A percentile compares a stretch with the other conserved stretches of the same genome.
phyloP scores from a whole-genome alignment of 2,797 vertebrate genomes.

The Euthynnus affinis region DNA sequence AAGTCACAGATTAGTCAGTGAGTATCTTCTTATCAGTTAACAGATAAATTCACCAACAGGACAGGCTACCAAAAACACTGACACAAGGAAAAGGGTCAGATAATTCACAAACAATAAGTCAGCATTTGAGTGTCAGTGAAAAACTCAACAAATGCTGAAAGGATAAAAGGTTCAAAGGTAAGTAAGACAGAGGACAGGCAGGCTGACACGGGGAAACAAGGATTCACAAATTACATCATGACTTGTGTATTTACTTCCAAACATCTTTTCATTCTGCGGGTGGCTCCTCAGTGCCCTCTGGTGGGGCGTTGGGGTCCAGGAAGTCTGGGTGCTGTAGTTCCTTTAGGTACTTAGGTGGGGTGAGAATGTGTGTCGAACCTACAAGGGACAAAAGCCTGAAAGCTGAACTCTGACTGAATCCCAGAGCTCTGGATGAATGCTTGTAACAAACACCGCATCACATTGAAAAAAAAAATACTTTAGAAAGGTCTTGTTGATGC shows the following conservation, averaged over 20 bases:
- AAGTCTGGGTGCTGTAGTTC: conserved; percentile 98
- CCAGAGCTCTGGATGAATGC: neutral
- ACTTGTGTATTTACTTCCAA: conserved; percentile 69
- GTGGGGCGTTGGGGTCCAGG: conserved; percentile 93
- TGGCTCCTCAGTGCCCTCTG: conserved; percentile 84
- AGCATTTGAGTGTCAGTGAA: conserved; percentile 1
- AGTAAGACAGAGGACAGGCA: neutral
- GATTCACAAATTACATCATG: conserved; percentile 30
- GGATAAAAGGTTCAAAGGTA: neutral
- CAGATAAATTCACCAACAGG: neutral
- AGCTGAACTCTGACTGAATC: conserved; percentile 37
- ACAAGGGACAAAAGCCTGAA: conserved; percentile 85
- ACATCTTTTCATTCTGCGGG: conserved; percentile 88
- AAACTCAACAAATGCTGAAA: neutral
- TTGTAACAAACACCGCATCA: neutral
- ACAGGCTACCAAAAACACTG: neutral
- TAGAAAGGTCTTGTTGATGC: neutral
- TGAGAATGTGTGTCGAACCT: conserved; percentile 97
- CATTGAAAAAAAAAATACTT: neutral
- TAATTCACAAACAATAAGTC: neutral
- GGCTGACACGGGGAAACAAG: conserved; percentile 1
- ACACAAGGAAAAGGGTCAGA: neutral
- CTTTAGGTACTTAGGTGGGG: conserved; percentile 96
- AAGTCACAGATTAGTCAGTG: too few relatives aligned
- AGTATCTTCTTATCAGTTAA: too few relatives aligned